phyloP scores from a whole-genome alignment of 2,113 vertebrate species.

The Ctenomys sociabilis region DNA sequence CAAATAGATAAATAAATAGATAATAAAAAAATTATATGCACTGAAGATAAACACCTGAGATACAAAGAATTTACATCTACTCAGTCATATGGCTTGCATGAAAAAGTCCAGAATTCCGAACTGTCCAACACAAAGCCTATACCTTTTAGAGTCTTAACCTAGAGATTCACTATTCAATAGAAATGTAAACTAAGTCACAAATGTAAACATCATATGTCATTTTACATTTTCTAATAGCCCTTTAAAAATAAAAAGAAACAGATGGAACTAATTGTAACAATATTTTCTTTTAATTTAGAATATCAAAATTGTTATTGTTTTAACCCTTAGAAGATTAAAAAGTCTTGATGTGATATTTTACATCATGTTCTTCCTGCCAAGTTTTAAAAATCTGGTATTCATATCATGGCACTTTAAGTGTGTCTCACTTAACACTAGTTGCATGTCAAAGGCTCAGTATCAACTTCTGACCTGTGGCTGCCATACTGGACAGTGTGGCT shows the following conservation, averaged over 20 bases:
- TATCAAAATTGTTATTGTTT: slow-evolving; percentile 25
- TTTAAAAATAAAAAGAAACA: background rate
- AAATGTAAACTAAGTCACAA: background rate
- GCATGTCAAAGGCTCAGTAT: background rate
- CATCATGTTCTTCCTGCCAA: background rate
- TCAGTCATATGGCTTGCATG: background rate
- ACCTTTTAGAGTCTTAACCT: background rate
- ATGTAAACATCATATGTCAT: background rate
- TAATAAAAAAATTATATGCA: background rate
- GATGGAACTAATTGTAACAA: slow-evolving; percentile 2
- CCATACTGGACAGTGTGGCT: background rate
- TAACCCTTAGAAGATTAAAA: background rate
- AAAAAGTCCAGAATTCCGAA: background rate
- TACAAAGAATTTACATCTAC: background rate
- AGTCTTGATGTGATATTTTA: background rate
- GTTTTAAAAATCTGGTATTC: background rate
- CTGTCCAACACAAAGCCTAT: background rate
- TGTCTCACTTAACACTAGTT: background rate
- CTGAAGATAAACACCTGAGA: background rate
- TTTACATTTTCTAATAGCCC: background rate
- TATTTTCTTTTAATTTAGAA: background rate
- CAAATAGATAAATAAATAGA: too few species aligned
- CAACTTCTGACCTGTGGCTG: background rate
- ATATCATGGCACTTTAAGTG: background rate
- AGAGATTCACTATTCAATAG: background rate